Evolutionary conservation across 2,797 vertebrate species (phyloP), one percentile per base, ranked within the genome.

Genomic region (Mormyrus hasselquistii): DNA sequence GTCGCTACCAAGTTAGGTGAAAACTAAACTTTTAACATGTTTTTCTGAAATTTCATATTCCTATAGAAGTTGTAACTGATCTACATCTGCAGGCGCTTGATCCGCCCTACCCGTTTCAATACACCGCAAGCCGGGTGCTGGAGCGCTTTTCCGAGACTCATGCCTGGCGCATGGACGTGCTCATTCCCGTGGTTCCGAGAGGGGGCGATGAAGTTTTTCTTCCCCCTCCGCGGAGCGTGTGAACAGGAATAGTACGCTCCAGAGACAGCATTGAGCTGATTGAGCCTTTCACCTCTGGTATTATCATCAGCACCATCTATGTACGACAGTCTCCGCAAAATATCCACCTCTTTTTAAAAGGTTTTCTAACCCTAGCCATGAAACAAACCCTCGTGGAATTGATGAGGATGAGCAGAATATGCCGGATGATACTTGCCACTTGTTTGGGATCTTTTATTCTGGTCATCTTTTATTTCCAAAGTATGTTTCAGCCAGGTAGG

Each of bases 391-490:
- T 99, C 88, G 94, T 96, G 94, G 98, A 98, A 93, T 96, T 98
- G 92, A 97, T 98, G 98, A 98, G 97, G 97, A 98, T 98, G 98
- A 99, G 96, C 95, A 96, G 97, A 93, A 97, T 98, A 87, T 99
- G 98, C 95, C 97, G 97, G 95, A 98, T 99, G 98, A 95, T 97
- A 92, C 95, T 98, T 93, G 97, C 97, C 95, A 99, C 98, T 96
- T 99, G 97, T 96, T 95, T 99, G 93, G 98, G 98, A 95, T 99
- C 98, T 93, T 98, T 98, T 95, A 96, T 98, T 93, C 96, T 99
- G 95, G 97, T 98, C 96, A 97, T 99, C 97, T 99, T 99, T 96
- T 99, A 98, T 97, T 99, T 98, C 96, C 98, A 99, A 98, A 99
- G 98, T 98, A 99, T 98, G 98, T 99, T 98, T 94, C 97, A 98